These are phyloP conservation scores for Psammodynastes pulverulentus DNA, from an alignment of 2,113 vertebrate genomes.

Conservation along the genomic window DNA sequence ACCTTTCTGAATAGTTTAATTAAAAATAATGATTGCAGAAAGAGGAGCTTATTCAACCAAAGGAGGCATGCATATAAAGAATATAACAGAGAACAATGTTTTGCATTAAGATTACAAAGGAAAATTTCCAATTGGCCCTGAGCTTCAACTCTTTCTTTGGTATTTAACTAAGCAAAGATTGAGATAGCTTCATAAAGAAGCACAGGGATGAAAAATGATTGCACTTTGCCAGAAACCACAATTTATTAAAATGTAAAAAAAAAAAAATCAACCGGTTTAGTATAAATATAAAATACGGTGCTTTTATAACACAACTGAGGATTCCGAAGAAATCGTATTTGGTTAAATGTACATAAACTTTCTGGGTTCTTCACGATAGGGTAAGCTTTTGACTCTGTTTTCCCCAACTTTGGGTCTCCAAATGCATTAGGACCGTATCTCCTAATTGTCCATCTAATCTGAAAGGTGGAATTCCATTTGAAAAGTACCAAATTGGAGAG, in stretches of 20 bases:
- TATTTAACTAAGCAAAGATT: neutral
- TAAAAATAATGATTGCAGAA: constrained; percentile 15
- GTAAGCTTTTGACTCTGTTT: neutral
- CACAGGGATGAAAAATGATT: constrained; percentile 10
- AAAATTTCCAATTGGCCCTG: neutral
- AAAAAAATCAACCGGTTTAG: neutral
- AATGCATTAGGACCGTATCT: neutral
- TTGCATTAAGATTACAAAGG: constrained; percentile 2
- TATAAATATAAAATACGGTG: neutral
- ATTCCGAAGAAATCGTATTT: neutral
- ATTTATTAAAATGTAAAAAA: constrained; percentile 9
- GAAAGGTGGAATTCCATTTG: neutral
- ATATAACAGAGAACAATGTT: neutral
- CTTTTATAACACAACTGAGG: neutral
- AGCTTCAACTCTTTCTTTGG: neutral
- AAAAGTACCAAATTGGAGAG: neutral
- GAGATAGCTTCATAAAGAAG: neutral
- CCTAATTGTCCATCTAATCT: neutral
- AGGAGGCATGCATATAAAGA: constrained; percentile 10
- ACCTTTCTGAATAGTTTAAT: constrained; percentile 12
- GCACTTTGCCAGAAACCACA: neutral
- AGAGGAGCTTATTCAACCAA: neutral
- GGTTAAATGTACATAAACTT: neutral
- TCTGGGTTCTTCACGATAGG: neutral
- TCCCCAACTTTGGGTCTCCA: neutral